Percentiles rank a stretch among this genome's conserved stretches.
phyloP scores from a whole-genome alignment of 2,888 invertebrate genomes.

The Scaptomyza parva region DNA sequence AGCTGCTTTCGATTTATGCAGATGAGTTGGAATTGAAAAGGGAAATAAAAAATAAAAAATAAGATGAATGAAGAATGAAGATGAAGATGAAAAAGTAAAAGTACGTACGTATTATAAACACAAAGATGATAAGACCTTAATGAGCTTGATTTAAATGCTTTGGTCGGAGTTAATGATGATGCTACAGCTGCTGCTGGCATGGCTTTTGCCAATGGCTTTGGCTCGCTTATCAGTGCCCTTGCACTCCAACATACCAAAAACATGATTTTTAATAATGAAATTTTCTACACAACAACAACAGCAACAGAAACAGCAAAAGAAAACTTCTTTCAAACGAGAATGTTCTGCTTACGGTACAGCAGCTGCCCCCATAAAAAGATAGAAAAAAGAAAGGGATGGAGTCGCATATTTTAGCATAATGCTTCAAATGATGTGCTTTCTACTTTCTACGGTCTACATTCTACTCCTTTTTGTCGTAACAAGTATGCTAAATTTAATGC shows the following conservation, averaged over 20 bases:
- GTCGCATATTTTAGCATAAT: conserved; percentile 77
- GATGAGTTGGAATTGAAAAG: conserved; percentile 31
- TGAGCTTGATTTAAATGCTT: conserved; percentile 58
- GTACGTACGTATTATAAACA: conserved; percentile 20
- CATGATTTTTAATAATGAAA: conserved; percentile 68
- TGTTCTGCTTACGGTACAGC: conserved; percentile 53
- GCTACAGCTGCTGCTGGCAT: conserved; percentile 5
- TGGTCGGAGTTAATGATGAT: conserved; percentile 41
- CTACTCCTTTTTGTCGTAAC: conserved; percentile 18
- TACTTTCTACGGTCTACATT: conserved; percentile 40
- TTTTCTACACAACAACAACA: conserved; percentile 39
- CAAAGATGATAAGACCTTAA: conserved; percentile 51
- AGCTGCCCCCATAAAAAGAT: conserved; percentile 23
- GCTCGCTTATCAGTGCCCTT: conserved; percentile 61
- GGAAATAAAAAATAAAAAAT: not conserved
- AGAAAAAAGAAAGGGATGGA: conserved; percentile 45
- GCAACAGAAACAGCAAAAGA: no score
- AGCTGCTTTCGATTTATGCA: conserved; percentile 56
- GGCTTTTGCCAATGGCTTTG: conserved; percentile 1
- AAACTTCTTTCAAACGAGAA: conserved; percentile 36
- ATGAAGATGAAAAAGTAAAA: not conserved
- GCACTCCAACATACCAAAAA: conserved; percentile 64
- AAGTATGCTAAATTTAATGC: conserved; percentile 73
- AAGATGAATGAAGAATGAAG: not conserved
- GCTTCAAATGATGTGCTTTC: conserved; percentile 73